These are phyloP conservation scores for Acleris laterana DNA, from an alignment of 2,888 invertebrate species.

Conservation along the genomic window DNA sequence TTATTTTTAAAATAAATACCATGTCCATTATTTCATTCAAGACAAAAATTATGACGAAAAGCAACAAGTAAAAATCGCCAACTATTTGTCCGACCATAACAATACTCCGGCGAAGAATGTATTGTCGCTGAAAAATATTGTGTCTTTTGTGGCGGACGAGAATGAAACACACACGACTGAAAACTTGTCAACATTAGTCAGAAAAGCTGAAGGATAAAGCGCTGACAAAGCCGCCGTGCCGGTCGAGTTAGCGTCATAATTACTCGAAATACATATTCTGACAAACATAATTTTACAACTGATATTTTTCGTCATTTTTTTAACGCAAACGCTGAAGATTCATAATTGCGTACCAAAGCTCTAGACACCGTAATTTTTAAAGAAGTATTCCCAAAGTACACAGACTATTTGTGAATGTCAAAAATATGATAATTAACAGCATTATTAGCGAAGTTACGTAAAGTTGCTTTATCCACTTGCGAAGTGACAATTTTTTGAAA, in stretches of 20 bases:
- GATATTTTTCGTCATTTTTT: background rate
- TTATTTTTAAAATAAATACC: background rate
- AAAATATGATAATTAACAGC: slow-evolving; percentile 33
- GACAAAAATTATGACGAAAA: slow-evolving; percentile 1
- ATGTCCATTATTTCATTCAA: slow-evolving; percentile 7
- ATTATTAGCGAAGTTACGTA: slow-evolving; percentile 35
- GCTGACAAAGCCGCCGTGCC: slow-evolving; percentile 24
- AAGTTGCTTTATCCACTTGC: slow-evolving; percentile 18
- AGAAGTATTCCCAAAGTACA: slow-evolving; percentile 11
- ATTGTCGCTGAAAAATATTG: slow-evolving; percentile 36
- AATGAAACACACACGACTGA: slow-evolving; percentile 36
- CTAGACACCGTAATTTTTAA: background rate
- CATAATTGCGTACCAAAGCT: slow-evolving; percentile 7
- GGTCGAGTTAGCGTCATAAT: slow-evolving; percentile 28
- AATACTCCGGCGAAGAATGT: slow-evolving; percentile 16
- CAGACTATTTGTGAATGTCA: slow-evolving; percentile 31
- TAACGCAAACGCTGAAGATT: slow-evolving; percentile 11
- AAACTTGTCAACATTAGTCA: slow-evolving; percentile 32
- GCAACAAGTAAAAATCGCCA: slow-evolving; percentile 29
- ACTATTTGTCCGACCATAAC: slow-evolving; percentile 30
- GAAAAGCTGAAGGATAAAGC: slow-evolving; percentile 31
- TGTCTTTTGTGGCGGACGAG: slow-evolving; percentile 23
- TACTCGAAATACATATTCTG: slow-evolving; percentile 15
- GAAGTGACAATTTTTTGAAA: slow-evolving; percentile 28
- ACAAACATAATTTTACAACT: slow-evolving; percentile 23